Evolutionary conservation across 2,113 vertebrate genomes (phyloP).

Genomic region (Promerops cafer): DNA sequence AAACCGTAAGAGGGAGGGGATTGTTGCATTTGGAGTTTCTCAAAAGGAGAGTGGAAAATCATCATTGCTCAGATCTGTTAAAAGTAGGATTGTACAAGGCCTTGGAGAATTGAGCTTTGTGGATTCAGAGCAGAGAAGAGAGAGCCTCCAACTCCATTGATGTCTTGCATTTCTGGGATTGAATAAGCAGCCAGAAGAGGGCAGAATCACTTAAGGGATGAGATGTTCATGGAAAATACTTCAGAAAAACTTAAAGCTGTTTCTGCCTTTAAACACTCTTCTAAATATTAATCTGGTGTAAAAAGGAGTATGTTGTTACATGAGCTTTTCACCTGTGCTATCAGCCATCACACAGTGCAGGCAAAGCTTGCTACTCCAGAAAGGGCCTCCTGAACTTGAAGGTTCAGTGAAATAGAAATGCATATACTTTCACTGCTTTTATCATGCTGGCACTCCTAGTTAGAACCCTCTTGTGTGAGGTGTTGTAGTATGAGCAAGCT

Average conservation of each 20-base stretch:
- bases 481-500: neutral
- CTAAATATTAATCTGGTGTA: neutral
- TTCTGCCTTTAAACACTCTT: neutral
- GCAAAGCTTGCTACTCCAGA: neutral
- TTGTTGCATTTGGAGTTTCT: neutral
- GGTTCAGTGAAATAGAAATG: neutral
- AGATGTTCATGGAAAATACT: neutral
- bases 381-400: neutral
- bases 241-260: neutral
- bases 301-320: neutral
- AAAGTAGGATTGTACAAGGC: neutral
- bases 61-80: neutral
- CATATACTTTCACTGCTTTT: neutral
- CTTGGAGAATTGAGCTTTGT: neutral
- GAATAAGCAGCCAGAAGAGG: conserved; percentile 51
- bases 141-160: neutral
- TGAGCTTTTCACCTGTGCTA: neutral
- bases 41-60: neutral
- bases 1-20: neutral
- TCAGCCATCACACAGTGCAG: neutral
- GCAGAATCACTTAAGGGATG: neutral
- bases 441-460: neutral
- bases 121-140: neutral
- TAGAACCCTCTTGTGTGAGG: neutral
- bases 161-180: neutral